These are phyloP conservation scores for Triplophysa siluroides DNA, from an alignment of 2,113 vertebrate species.

Conservation along the genomic window DNA sequence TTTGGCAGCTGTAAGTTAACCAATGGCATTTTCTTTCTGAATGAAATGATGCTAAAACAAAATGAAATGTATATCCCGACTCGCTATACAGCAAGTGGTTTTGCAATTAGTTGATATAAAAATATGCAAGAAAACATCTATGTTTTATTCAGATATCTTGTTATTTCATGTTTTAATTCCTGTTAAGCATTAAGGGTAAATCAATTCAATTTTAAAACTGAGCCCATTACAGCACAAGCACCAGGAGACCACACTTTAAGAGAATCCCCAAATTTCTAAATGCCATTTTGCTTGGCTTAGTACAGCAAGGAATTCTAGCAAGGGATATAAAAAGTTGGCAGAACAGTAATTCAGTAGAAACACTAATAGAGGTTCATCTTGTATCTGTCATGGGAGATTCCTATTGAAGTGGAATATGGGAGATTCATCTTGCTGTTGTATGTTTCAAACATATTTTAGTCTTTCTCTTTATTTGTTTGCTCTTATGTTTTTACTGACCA, in stretches of 20 bases:
- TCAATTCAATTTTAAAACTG: not conserved
- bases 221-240: not conserved
- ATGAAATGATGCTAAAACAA: not conserved
- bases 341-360: not conserved
- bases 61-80: too few relatives aligned
- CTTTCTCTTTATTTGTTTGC: not conserved
- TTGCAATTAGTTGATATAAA: not conserved
- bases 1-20: constrained; percentile 96
- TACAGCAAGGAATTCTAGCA: not conserved
- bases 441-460: not conserved
- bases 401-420: not conserved
- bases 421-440: not conserved
- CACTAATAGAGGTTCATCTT: not conserved
- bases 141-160: not conserved
- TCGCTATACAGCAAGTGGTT: not conserved
- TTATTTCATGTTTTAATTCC: not conserved
- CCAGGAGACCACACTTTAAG: not conserved
- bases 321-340: not conserved
- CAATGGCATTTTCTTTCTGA: not conserved
- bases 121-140: not conserved
- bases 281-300: not conserved
- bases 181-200: not conserved
- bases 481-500: not conserved
- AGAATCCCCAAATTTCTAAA: not conserved
- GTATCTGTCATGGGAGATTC: not conserved